phyloP scores from a whole-genome alignment of 2,113 vertebrate genomes.

The Fulica atra region DNA sequence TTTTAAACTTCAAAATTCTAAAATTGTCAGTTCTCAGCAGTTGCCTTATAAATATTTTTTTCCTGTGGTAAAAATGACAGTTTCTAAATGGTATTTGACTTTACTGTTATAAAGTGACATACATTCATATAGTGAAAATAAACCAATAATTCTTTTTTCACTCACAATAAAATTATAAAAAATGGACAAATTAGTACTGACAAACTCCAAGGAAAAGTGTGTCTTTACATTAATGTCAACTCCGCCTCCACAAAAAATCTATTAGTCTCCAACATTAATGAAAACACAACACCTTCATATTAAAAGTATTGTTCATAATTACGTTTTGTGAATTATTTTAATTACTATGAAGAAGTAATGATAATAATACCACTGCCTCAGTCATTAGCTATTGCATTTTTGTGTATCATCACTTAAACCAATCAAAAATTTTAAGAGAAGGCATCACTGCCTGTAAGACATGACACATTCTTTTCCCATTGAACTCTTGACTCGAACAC shows the following conservation, averaged over 20 bases:
- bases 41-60: not conserved
- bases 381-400: not conserved
- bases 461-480: not conserved
- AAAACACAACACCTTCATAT: not conserved
- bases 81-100: not conserved
- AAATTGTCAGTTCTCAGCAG: not conserved
- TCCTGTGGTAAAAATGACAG: not conserved
- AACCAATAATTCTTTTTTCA: not conserved
- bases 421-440: not conserved
- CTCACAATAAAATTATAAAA: not conserved
- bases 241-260: not conserved
- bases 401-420: not conserved
- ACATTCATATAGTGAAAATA: not conserved
- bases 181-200: not conserved
- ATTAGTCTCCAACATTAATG: not conserved
- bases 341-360: not conserved
- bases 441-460: no score
- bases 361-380: rapidly evolving
- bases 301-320: not conserved
- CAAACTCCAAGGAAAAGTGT: not conserved
- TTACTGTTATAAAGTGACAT: not conserved
- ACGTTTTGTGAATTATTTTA: not conserved
- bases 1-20: not conserved
- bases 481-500: not conserved
- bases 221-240: not conserved